A percentile compares a stretch with the other conserved stretches of the same genome.
phyloP scores from a whole-genome alignment of 2,113 vertebrate species.

The Amblyopsis rosae region DNA sequence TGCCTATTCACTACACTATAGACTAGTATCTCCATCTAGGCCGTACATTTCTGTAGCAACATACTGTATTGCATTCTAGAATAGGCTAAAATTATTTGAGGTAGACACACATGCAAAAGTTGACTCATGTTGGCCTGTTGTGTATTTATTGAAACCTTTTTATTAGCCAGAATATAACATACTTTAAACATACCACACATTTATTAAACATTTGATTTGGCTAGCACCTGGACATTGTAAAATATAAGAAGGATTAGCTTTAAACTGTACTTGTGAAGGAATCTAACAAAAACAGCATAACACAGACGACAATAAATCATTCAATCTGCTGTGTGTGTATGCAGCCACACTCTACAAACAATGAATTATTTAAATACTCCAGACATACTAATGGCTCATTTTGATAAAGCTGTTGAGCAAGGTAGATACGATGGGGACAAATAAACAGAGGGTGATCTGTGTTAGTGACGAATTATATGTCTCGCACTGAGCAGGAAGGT shows the following conservation, averaged over 20 bases:
- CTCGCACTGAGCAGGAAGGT: too few species aligned
- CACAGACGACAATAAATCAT: too few species aligned
- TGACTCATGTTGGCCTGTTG: neutral
- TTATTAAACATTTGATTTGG: conserved; percentile 16
- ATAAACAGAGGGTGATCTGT: too few species aligned
- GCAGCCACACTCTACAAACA: too few species aligned
- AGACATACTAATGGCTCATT: too few species aligned
- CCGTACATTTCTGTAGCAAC: neutral
- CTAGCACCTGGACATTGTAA: conserved; percentile 17
- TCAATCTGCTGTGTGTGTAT: too few species aligned
- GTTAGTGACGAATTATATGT: too few species aligned
- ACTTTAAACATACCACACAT: conserved; percentile 4
- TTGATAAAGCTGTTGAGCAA: too few species aligned
- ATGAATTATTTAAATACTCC: too few species aligned
- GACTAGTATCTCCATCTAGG: neutral
- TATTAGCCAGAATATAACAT: neutral
- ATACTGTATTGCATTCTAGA: neutral
- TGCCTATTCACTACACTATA: too few species aligned
- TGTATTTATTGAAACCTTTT: conserved; percentile 22
- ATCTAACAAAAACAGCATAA: too few species aligned
- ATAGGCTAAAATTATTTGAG: neutral
- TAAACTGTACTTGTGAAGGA: conserved; percentile 29
- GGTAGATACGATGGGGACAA: too few species aligned
- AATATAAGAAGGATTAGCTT: conserved; percentile 38
- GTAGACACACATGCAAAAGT: neutral